These are phyloP conservation scores for Paraescarpia echinospica DNA, from an alignment of 1,140 invertebrate genomes.

Conservation along the genomic window DNA sequence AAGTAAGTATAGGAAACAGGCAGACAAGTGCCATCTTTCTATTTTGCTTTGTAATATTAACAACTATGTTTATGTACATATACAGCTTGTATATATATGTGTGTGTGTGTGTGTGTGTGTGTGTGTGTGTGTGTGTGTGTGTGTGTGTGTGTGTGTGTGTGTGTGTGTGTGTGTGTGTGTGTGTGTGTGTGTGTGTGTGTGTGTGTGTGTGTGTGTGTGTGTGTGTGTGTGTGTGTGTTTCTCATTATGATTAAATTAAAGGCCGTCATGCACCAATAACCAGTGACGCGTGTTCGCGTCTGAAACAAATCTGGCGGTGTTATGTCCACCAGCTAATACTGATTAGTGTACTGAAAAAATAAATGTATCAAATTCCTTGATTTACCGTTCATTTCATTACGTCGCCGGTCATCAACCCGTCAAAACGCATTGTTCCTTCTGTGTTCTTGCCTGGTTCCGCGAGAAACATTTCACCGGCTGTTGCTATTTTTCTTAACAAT, in stretches of 20 bases:
- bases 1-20: no score
- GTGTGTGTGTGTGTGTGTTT: no score
- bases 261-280: background rate
- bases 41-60: no score
- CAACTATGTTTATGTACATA: no score
- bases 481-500: background rate
- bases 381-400: slow-evolving; percentile 1
- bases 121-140: no score
- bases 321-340: background rate
- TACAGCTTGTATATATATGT: no score
- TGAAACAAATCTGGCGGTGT: background rate
- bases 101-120: no score
- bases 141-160: no score
- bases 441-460: background rate
- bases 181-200: no score
- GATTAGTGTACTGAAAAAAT: background rate
- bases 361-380: background rate
- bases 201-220: no score
- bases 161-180: no score
- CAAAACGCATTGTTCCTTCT: background rate
- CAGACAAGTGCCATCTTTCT: no score
- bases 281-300: background rate
- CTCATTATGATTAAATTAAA: background rate
- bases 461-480: background rate
- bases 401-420: background rate